Percentiles rank a stretch among this genome's conserved stretches.
These are phyloP conservation scores for Tetramorium bicarinatum DNA, from an alignment of 2,888 invertebrate species.

Conservation along the genomic window DNA sequence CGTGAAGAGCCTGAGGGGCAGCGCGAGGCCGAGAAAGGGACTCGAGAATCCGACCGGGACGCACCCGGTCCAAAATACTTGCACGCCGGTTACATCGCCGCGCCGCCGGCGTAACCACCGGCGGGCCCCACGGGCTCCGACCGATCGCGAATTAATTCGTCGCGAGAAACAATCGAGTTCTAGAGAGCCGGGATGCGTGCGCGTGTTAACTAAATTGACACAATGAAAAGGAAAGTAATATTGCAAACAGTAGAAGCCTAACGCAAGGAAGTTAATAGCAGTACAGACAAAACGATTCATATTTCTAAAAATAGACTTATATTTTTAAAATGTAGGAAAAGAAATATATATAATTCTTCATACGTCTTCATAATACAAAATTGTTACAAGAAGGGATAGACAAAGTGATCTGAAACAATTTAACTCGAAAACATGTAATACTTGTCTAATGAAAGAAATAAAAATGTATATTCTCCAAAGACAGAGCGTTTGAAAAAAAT, in stretches of 20 bases:
- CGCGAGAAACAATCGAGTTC: conserved; percentile 15
- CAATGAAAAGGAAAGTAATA: background rate
- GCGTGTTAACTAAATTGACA: background rate
- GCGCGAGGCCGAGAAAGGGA: conserved; percentile 69
- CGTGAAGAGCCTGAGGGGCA: conserved; percentile 70
- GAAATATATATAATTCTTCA: background rate
- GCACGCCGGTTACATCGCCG: conserved; percentile 24
- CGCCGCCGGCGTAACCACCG: conserved; percentile 24
- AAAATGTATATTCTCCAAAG: too few relatives aligned
- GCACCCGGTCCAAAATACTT: conserved; percentile 74
- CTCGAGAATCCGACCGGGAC: conserved; percentile 75
- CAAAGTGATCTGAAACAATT: background rate
- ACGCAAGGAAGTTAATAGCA: background rate
- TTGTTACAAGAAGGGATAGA: background rate
- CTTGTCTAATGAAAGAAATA: too few relatives aligned
- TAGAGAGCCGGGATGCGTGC: background rate
- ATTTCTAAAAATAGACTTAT: background rate
- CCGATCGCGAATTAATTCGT: conserved; percentile 41
- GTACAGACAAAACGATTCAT: background rate
- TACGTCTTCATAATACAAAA: background rate
- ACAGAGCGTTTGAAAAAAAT: too few relatives aligned
- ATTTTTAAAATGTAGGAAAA: background rate
- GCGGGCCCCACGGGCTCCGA: background rate
- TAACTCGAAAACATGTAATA: too few relatives aligned
- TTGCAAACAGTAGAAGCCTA: background rate